Evolutionary conservation across 2,113 vertebrate species (phyloP), one percentile per base, ranked within the genome.

Genomic region (Ochotona princeps): DNA sequence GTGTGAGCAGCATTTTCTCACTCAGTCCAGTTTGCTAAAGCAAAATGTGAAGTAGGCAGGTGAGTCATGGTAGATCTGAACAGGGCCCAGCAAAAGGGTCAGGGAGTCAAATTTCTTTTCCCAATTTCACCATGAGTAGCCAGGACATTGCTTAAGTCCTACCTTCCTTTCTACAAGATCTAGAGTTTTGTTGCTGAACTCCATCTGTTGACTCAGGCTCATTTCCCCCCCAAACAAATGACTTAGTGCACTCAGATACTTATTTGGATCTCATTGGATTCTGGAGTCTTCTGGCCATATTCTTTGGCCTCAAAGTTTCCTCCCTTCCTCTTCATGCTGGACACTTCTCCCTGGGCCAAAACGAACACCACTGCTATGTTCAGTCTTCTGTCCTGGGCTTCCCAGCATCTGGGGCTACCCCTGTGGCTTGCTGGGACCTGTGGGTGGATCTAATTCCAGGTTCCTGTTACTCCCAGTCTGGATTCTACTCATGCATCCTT

Each of bases 81-180:
- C 13, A 51, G 20, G 49, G 1, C 9, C 1, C 1, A 1, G 6
- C 17, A 13, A 10, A 4, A 26, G 67, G 51, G 9, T 6, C 11
- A 2, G 13, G 11, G 49, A 17, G 26, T 9, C 67, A 38, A 10
- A 4, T 47, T 15, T 25, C 32, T 70, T 76, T 35, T 32, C 49
- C 30, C 1, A 23, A 61, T 28, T 30, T 32, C 26, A 28, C 14
- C 14, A 21, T 0, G 2, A 1, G 32, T 17, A 28, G 1, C 63
- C 32, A 20, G 35, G 69, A 38, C 20, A 23, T 17, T 23, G 60
- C 23, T 18, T 35, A 38, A 7, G 15, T 32, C 4, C 6, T 11
- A 26, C 28, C 32, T 2, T 8, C 23, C 14, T 75, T 18, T 47
- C 54, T 49, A 25, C 13, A 12, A 10, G 7, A 30, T n/a, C 26